Evolutionary conservation across 2,888 invertebrate genomes (phyloP).

Genomic region (Pandemis heparana): DNA sequence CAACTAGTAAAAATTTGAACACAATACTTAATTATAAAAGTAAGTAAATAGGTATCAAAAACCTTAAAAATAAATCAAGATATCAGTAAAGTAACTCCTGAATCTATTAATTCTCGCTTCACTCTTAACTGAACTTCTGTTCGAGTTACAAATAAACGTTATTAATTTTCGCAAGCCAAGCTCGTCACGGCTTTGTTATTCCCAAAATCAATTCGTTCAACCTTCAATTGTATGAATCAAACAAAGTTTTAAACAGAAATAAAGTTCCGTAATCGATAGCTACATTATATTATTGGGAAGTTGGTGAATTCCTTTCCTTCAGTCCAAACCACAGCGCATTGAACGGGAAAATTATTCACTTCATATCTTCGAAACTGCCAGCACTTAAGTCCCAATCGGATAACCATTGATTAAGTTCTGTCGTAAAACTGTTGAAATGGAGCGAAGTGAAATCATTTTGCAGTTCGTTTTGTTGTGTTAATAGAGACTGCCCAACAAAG

Average conservation of each 20-base stretch:
- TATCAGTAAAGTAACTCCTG: neutral
- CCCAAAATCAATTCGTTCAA: slow-evolving; percentile 23
- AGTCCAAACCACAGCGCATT: slow-evolving; percentile 11
- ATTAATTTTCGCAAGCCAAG: neutral
- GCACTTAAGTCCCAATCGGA: neutral
- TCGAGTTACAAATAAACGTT: neutral
- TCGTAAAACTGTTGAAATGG: neutral
- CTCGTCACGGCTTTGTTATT: slow-evolving; percentile 5
- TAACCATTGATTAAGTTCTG: neutral
- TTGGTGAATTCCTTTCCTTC: slow-evolving; percentile 24
- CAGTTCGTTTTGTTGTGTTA: neutral
- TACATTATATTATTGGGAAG: slow-evolving; percentile 28
- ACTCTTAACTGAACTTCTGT: neutral
- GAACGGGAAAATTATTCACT: neutral
- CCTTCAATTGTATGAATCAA: slow-evolving; percentile 10
- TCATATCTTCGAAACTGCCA: neutral
- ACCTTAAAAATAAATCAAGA: neutral
- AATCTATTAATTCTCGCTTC: neutral
- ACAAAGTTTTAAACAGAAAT: slow-evolving; percentile 18
- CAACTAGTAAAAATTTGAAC: too few species aligned
- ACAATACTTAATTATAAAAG: too few species aligned
- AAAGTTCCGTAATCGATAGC: slow-evolving; percentile 32
- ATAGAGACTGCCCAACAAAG: neutral
- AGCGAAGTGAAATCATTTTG: neutral
- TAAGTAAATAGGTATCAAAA: too few species aligned